phyloP scores from a whole-genome alignment of 2,113 vertebrate species.

The Eudyptes chrysolophus region DNA sequence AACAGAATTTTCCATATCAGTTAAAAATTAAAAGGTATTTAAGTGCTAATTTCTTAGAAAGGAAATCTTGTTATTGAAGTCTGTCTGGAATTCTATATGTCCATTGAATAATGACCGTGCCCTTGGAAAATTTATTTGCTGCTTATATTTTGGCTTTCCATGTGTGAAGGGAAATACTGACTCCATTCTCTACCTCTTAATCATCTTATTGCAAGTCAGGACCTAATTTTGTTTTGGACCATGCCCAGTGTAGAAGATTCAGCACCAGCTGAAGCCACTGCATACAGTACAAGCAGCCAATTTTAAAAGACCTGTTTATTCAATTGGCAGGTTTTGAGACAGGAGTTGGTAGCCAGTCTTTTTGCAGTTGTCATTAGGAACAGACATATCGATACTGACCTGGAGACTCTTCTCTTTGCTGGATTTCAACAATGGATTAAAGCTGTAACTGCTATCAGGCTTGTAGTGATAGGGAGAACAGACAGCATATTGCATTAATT shows the following conservation, averaged over 20 bases:
- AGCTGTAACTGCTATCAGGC: not conserved
- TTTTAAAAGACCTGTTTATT: not conserved
- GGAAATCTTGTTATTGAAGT: not conserved
- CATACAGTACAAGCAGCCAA: not conserved
- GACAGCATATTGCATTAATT: not conserved
- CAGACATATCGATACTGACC: not conserved
- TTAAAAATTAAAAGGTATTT: not conserved
- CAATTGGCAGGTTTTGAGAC: not conserved
- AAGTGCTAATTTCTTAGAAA: not conserved
- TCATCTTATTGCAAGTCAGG: not conserved
- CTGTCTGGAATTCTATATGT: not conserved
- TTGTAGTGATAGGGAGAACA: not conserved
- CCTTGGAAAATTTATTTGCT: not conserved
- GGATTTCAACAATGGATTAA: not conserved
- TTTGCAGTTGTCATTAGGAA: not conserved
- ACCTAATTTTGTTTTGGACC: not conserved
- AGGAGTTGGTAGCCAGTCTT: not conserved
- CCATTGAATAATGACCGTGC: not conserved
- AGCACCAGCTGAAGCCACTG: not conserved
- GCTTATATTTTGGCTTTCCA: not conserved
- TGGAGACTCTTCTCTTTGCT: not conserved
- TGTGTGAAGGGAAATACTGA: not conserved
- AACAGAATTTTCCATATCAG: not conserved
- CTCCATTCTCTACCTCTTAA: not conserved
- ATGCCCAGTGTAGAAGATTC: not conserved